These are phyloP conservation scores for Argyrosomus regius DNA, from an alignment of 2,797 vertebrate species.

Conservation along the genomic window DNA sequence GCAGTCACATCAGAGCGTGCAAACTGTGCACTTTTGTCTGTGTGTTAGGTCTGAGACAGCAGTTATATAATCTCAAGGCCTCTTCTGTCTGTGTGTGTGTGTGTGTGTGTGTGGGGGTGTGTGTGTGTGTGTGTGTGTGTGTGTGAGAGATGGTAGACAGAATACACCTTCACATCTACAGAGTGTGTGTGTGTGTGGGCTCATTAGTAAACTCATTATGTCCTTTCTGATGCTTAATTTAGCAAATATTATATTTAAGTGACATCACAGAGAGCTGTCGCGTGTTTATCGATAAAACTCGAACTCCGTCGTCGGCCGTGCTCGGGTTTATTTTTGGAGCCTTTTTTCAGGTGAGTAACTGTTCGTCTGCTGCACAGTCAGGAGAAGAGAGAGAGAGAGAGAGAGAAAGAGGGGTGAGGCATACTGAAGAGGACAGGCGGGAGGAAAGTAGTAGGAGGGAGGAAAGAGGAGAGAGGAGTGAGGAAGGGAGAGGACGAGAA, in stretches of 20 bases:
- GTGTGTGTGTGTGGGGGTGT: too few relatives aligned
- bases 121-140: too few relatives aligned
- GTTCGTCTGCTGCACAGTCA: not conserved
- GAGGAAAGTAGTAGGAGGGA: not conserved
- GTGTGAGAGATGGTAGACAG: not conserved
- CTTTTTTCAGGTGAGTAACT: conserved; percentile 14
- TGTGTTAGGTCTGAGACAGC: not conserved
- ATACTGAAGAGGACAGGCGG: conserved; percentile 16
- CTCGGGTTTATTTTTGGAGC: conserved; percentile 28
- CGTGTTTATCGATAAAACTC: conserved; percentile 1
- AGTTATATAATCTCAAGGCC: conserved; percentile 16
- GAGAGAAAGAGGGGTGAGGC: not conserved
- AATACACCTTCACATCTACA: not conserved
- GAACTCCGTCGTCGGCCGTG: not conserved
- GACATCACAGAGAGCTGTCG: not conserved
- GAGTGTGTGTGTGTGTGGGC: not conserved
- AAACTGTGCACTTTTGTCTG: conserved; percentile 1
- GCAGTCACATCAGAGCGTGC: not conserved
- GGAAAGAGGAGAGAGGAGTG: conserved; percentile 1
- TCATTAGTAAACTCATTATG: conserved; percentile 13
- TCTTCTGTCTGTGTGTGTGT: not conserved
- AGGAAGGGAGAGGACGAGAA: conserved; percentile 61
- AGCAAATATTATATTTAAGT: conserved; percentile 12
- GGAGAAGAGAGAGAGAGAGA: not conserved
- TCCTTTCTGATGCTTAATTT: conserved; percentile 19